Base-by-base conservation (phyloP, 1,140 invertebrate genomes). In the Pantala flavescens region DNA sequence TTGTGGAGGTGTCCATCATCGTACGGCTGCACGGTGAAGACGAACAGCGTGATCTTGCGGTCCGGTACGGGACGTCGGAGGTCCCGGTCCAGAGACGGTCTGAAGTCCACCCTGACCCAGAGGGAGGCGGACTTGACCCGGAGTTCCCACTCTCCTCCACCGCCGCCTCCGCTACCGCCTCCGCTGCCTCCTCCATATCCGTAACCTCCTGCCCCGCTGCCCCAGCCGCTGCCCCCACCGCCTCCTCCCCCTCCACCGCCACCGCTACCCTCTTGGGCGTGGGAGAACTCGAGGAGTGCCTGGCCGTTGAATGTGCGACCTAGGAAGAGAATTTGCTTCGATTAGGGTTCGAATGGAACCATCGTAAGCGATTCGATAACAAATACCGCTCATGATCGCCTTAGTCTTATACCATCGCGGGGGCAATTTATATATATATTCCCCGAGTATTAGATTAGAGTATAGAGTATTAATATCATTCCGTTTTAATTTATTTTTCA, bases 281-380 rank as follows among this genome's bases (percentile, higher is more conserved):
- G 89, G 75, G 87, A 88, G 83, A 96, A 95, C 82, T 95, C 92
- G 73, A 96, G 84, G 74, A 95, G 84, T 28, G 90, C 88, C 80
- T 95, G 93, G 9, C 92, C 91, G 81, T 95, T 94, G 75, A 93
- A 83, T 78, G 88, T 88, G 76, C 88, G 86, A 80, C 93, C 93
- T 94, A 85, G 80, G 75, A 74, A 74, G 70, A 71, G 71, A 71
- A 70, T 19, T 28, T 5, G 28, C 9, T 36, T 36, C 28, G 28
- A 36, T 36, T 36, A 36, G 28, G 28, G 28, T 5, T 36, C 9
- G 9, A 36, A 36, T 36, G 28, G 28, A 9, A 5, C 9, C n/a
- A n/a, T 36, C 9, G 2, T 5, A 36, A 36, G 28, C 28, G 28
- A 36, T 36, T 9, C 9, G 28, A n/a, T n/a, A n/a, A 2, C 28